Evolutionary conservation across 2,888 invertebrate species (phyloP).

Genomic region (Drosophila multiciliata): DNA sequence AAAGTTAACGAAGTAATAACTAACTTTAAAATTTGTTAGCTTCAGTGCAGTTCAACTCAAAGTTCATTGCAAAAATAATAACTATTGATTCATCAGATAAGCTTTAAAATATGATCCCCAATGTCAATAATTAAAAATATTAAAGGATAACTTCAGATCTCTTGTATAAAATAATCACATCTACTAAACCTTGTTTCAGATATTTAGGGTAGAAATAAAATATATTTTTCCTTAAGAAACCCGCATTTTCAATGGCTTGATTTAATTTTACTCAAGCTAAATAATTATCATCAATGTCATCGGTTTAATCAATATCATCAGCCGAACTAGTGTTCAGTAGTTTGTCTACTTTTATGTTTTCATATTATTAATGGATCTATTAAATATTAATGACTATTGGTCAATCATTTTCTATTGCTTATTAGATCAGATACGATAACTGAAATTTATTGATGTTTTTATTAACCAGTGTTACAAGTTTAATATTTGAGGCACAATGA

Average conservation of each 20-base stretch:
- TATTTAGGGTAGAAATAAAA: neutral
- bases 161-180: neutral
- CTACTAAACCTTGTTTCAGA: neutral
- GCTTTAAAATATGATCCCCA: no score
- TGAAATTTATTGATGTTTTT: neutral
- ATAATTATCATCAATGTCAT: neutral
- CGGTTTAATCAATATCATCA: neutral
- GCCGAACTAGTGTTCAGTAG: no score
- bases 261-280: neutral
- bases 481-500: neutral
- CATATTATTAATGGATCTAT: no score
- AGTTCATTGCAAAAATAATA: neutral
- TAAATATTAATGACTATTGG: neutral
- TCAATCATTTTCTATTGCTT: neutral
- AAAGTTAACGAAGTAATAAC: neutral
- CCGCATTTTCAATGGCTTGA: neutral
- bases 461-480: neutral
- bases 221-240: neutral
- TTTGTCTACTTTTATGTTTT: no score
- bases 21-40: neutral
- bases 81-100: neutral
- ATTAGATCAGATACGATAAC: neutral
- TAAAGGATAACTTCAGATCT: neutral
- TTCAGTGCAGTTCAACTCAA: neutral
- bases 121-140: neutral